A percentile compares a stretch with the other conserved stretches of the same genome.
phyloP scores from a whole-genome alignment of 2,888 invertebrate species.

The Lymantria dispar region DNA sequence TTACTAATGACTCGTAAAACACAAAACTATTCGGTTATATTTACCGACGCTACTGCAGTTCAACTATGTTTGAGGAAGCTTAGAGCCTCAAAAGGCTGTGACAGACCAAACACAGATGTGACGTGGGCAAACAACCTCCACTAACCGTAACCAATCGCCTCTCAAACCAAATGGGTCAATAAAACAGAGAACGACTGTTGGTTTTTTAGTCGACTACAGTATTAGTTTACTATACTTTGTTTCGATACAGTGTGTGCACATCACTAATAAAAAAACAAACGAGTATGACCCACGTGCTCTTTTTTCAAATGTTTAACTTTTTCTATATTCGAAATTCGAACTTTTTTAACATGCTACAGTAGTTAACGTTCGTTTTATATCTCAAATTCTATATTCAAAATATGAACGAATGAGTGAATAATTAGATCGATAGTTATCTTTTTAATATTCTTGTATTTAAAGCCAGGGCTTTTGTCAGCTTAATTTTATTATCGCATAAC shows the following conservation, averaged over 20 bases:
- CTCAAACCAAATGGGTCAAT: constrained; percentile 54
- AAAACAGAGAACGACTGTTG: constrained; percentile 49
- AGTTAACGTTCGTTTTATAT: neutral
- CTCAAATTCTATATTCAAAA: constrained; percentile 10
- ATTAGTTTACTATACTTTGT: constrained; percentile 48
- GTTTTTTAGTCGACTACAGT: constrained; percentile 46
- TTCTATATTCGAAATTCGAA: constrained; percentile 20
- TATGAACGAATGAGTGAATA: neutral
- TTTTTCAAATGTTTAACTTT: constrained; percentile 33
- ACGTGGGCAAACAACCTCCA: constrained; percentile 62
- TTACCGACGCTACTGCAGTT: constrained; percentile 59
- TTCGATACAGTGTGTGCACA: constrained; percentile 39
- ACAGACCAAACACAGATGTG: constrained; percentile 77
- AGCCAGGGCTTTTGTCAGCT: neutral
- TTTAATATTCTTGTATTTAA: neutral
- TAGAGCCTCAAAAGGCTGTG: constrained; percentile 68
- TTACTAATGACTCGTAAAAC: constrained; percentile 53
- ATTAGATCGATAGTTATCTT: neutral
- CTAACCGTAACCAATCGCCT: constrained; percentile 58
- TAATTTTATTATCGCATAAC: neutral
- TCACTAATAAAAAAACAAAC: constrained; percentile 39
- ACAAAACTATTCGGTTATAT: constrained; percentile 47
- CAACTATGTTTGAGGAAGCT: constrained; percentile 64
- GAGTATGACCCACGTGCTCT: constrained; percentile 22
- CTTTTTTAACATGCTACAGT: constrained; percentile 18